phyloP scores from a whole-genome alignment of 1,140 invertebrate genomes.

The Archivesica marissinica region DNA sequence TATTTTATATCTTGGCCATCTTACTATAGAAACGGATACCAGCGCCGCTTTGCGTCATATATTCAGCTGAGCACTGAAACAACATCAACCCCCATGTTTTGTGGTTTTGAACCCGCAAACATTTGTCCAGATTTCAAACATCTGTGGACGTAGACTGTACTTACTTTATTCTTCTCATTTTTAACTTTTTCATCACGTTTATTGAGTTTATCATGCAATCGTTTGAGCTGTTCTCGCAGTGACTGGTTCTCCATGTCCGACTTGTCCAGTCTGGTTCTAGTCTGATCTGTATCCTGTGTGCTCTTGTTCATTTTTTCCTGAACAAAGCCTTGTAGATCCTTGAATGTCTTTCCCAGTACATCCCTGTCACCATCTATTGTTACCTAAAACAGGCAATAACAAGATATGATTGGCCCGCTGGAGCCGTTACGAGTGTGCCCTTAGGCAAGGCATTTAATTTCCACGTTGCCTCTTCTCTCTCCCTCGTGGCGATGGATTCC shows the following conservation, averaged over 20 bases:
- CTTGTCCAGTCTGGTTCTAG: constrained; percentile 72
- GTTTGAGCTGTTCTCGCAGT: constrained; percentile 74
- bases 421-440: too few species aligned
- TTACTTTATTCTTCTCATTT: constrained; percentile 66
- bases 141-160: too few species aligned
- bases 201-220: constrained; percentile 66
- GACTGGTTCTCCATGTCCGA: constrained; percentile 73
- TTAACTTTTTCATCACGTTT: constrained; percentile 69
- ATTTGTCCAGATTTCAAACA: not conserved
- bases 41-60: too few species aligned
- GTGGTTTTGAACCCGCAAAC: too few species aligned
- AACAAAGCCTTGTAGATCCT: constrained; percentile 77
- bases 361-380: constrained; percentile 72
- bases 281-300: constrained; percentile 71
- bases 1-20: too few species aligned
- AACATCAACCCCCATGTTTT: too few species aligned
- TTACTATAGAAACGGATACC: too few species aligned
- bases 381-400: constrained; percentile 55
- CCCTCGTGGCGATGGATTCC: too few species aligned
- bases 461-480: too few species aligned
- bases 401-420: too few species aligned
- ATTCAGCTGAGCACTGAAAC: too few species aligned
- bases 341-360: constrained; percentile 76
- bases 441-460: too few species aligned
- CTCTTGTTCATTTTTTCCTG: constrained; percentile 76